These are phyloP conservation scores for Sipha flava DNA, from an alignment of 1,140 invertebrate species.

Conservation along the genomic window DNA sequence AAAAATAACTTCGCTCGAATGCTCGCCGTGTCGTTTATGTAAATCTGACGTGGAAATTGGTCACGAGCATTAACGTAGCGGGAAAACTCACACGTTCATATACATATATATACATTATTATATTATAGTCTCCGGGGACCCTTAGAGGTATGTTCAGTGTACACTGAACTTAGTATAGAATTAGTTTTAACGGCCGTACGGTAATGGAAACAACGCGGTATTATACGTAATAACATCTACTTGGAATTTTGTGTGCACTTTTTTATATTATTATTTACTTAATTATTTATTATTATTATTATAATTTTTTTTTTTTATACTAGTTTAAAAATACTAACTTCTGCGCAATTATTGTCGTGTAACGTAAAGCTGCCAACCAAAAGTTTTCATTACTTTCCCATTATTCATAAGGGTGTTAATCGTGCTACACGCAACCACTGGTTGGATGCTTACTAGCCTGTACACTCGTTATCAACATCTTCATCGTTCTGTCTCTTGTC, in stretches of 20 bases:
- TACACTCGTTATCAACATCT: not conserved
- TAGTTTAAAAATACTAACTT: not conserved
- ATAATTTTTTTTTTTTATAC: not conserved
- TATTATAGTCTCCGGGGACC: not conserved
- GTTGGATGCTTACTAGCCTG: not conserved
- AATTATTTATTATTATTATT: too few relatives aligned
- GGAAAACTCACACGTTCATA: too few relatives aligned
- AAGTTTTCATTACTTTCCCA: not conserved
- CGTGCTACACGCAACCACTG: not conserved
- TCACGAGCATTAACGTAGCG: not conserved
- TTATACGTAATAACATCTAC: too few relatives aligned
- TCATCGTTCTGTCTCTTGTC: too few relatives aligned
- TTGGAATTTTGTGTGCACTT: not conserved
- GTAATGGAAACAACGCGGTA: not conserved
- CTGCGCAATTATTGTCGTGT: not conserved
- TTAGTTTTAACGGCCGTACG: not conserved
- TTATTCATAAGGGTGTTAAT: not conserved
- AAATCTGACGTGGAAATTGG: not conserved
- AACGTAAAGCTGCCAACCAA: not conserved
- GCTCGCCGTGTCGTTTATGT: too few relatives aligned
- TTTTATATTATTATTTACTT: too few relatives aligned
- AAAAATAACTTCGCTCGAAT: not conserved
- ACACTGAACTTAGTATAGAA: not conserved
- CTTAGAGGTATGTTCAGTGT: not conserved
- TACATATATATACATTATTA: not conserved